Conservation (phyloP, 2,113 vertebrate species). For the Oreochromis spilurus region DNA sequence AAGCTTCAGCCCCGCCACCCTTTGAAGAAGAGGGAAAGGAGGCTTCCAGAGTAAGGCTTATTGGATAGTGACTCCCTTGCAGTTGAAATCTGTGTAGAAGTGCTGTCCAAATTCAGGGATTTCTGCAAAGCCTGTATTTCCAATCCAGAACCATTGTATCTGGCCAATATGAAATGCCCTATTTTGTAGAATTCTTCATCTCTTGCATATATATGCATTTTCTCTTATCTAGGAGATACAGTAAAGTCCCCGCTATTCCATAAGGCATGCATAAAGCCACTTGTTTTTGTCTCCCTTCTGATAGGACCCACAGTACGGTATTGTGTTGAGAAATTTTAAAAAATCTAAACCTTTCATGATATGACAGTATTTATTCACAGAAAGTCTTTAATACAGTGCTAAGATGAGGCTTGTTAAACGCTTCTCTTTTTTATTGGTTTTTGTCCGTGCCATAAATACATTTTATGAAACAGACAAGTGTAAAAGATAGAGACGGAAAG, state of each 20-base stretch:
- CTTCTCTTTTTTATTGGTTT: neutral
- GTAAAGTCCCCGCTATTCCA: neutral
- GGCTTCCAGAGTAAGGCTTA: neutral
- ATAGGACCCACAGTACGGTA: neutral
- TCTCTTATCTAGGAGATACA: neutral
- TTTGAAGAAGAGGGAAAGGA: neutral
- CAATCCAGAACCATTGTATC: neutral
- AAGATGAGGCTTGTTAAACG: neutral
- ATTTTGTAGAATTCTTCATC: neutral
- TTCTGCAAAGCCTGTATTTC: neutral
- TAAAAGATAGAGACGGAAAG: neutral
- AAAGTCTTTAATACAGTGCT: neutral
- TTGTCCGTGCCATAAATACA: neutral
- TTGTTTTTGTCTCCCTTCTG: neutral
- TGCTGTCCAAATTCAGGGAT: neutral
- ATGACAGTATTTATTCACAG: neutral
- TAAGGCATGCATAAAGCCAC: neutral
- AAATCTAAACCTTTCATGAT: neutral
- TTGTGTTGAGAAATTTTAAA: neutral
- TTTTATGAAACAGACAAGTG: neutral
- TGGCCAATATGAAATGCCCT: neutral
- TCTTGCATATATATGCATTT: neutral
- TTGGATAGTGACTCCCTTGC: neutral
- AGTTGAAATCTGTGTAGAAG: neutral
- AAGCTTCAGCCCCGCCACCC: neutral